Base-by-base conservation (phyloP, 1,140 invertebrate genomes). In the Phocides pigmalion region DNA sequence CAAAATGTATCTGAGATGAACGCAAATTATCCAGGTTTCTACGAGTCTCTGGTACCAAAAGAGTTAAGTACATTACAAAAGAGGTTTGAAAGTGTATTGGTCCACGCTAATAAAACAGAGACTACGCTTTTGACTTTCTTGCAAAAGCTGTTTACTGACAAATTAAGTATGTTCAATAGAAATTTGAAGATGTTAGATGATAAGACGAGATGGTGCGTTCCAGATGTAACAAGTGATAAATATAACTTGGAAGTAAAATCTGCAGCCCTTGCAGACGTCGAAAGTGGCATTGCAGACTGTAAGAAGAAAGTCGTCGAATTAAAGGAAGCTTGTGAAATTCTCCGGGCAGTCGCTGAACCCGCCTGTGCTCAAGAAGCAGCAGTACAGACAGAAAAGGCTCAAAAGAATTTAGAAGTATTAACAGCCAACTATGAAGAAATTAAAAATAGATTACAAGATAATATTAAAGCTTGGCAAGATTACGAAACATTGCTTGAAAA, bases 201-300 rank as follows among this genome's bases (percentile, higher is more conserved):
- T 79, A 99, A 99, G 87, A 94, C 98, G 0, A 92, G 94, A n/a
- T 99, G 98, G 97, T 98, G 97, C 87, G 94, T 95, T 66, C 96
- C 96, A 0, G 97, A 98, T 83, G 94, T 95, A 4, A 95, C 94
- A 20, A 97, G 96, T 76, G 97, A 99, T 81, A 95, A 95, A 80
- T 98, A 98, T 79, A 98, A 97, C 84, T 92, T 98, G n/a, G 97
- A 98, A 92, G 95, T 97, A 0, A 99, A 99, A 91, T 93, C 96
- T 77, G 94, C 95, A 2, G 95, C 97, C 4, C 77, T 98, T n/a
- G 82, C 92, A 62, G 97, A 97, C 68, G 94, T 98, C 0, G 94
- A 95, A 82, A 93, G 92, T 54, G 95, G 94, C 28, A 93, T 98
- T 42, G 84, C 90, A 11, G 95, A 96, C 68, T 96, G 95, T 79